Evolutionary conservation across 2,888 invertebrate species (phyloP), one percentile per base, ranked within the genome.

Genomic region (Scaptomyza parva): DNA sequence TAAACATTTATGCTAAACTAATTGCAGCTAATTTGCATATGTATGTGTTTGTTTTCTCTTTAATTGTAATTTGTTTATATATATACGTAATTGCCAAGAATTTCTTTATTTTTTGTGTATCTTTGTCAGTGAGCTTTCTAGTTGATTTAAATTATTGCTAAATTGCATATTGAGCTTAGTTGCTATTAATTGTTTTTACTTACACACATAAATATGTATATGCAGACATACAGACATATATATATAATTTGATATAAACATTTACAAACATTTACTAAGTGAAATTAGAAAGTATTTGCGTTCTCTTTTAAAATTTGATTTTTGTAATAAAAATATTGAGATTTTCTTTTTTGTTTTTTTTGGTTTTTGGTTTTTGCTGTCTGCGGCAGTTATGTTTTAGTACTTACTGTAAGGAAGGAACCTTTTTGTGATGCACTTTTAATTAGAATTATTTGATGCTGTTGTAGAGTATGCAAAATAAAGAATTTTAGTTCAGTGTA

Each of bases 321-420:
- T 12, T 58, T 40, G 14, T 70, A 52, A 22, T 33, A 51, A 51
- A 48, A 28, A 70, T 51, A 55, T 55, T 48, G 4, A n/a, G n/a
- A n/a, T n/a, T n/a, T n/a, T n/a, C n/a, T n/a, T n/a, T n/a, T n/a
- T n/a, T n/a, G n/a, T n/a, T n/a, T n/a, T n/a, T n/a, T n/a, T n/a
- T n/a, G n/a, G n/a, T 33, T 26, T 43, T 9, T 3, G 3, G 12
- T 50, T 48, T 22, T 26, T 57, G 5, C 18, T 53, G n/a, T 57
- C 45, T 51, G 61, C 45, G 74, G 47, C 47, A 44, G 39, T 44
- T 20, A 39, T 60, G 22, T 61, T 59, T 54, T 66, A 66, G 60
- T 69, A 64, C 80, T 86, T 85, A 83, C 67, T 72, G 59, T 83
- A 83, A 85, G 88, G 86, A 86, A 86, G 86, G 86, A 86, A 88